Evolutionary conservation across 1,140 invertebrate genomes (phyloP), one percentile per base, ranked within the genome.

Genomic region (Apis laboriosa): DNA sequence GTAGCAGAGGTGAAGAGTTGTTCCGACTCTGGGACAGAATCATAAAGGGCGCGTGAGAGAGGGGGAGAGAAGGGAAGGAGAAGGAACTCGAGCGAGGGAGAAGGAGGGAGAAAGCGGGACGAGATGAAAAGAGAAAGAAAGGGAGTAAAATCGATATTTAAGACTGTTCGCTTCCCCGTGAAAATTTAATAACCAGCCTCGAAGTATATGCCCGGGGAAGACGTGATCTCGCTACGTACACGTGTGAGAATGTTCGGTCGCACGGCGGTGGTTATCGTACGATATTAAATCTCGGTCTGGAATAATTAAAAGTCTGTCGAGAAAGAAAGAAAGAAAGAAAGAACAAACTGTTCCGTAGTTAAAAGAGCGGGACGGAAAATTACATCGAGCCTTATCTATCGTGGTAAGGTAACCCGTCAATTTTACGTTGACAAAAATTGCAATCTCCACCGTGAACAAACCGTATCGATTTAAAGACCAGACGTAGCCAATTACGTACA

Each of bases 121-220:
- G 21, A 43, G 19, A 28, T 7, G 21, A 28, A 55, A 61, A 76
- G 74, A 72, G 82, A 87, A 87, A 75, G 85, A 87, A 76, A 63
- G 68, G 64, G 68, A 34, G 61, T 86, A 86, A 87, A 92, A 92
- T 92, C 88, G 89, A 90, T 91, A 92, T 90, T 91, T 90, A 92
- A 92, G 90, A 90, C 88, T 87, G 86, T 87, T 90, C 86, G 87
- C 84, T 70, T 88, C 85, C 82, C 86, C 86, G 89, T 90, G 91
- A 92, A 93, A 92, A 93, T 93, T 92, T 92, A 92, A 93, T 92
- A 92, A 92, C 88, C 87, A 83, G 79, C 87, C 88, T 87, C 80
- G 73, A 91, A 90, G 90, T 90, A 88, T 89, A 88, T 83, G 86
- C 86, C 87, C 70, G 68, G 84, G 66, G 84, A 89, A 91, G 90